Evolutionary conservation across 2,888 invertebrate species (phyloP).

Genomic region (Trissonchulus latispiculum): DNA sequence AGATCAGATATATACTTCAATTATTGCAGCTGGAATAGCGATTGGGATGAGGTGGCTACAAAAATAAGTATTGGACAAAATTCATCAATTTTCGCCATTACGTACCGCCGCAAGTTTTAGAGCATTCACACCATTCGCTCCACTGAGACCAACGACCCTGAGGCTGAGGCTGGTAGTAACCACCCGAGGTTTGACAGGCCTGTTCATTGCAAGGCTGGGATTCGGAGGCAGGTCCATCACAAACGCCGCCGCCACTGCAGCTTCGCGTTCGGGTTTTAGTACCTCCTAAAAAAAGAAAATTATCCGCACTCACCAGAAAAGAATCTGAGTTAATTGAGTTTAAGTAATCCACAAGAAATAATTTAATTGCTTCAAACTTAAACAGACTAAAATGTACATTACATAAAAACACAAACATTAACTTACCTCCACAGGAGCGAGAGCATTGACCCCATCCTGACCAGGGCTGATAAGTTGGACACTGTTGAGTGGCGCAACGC

Average conservation of each 20-base stretch:
- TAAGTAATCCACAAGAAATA: no score
- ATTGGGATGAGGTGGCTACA: no score
- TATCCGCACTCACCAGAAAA: no score
- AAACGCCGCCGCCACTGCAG: neutral
- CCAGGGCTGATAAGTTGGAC: neutral
- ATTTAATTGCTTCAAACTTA: no score
- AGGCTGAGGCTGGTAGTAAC: neutral
- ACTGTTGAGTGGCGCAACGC: neutral
- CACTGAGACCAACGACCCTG: neutral
- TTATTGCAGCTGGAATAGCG: no score
- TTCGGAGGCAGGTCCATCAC: neutral
- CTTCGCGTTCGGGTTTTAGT: neutral
- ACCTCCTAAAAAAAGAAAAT: neutral
- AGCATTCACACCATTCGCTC: constrained; percentile 9
- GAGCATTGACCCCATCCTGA: neutral
- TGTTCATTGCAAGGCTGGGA: neutral
- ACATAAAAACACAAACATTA: no score
- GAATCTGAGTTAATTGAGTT: no score
- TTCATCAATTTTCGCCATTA: no score
- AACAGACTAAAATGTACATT: no score
- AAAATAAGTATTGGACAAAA: no score
- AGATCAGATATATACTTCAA: no score
- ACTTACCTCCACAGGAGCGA: neutral
- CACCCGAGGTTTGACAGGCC: neutral
- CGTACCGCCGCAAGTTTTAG: constrained; percentile 1